A percentile compares a stretch with the other conserved stretches of the same genome.
These are phyloP conservation scores for Vanessa cardui DNA, from an alignment of 2,888 invertebrate genomes.

Conservation along the genomic window DNA sequence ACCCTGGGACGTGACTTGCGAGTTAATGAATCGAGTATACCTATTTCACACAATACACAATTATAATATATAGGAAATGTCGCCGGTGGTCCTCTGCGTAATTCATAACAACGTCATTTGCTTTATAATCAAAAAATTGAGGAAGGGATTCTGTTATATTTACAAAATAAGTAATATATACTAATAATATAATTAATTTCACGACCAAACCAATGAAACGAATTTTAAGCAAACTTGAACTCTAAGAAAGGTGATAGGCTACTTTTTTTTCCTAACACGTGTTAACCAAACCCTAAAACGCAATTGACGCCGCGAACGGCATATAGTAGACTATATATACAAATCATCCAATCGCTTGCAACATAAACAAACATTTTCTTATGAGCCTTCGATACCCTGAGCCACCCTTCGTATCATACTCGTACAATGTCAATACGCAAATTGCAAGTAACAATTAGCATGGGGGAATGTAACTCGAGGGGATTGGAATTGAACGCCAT, in stretches of 20 bases:
- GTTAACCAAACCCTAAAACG: no score
- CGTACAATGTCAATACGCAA: not conserved
- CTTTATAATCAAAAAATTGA: not conserved
- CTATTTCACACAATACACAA: conserved; percentile 46
- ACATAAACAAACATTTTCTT: not conserved
- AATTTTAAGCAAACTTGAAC: no score
- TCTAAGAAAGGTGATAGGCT: no score
- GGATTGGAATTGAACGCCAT: not conserved
- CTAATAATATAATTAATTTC: no score
- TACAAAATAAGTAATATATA: no score
- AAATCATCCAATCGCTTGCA: not conserved
- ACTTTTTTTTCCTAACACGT: no score
- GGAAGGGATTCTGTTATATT: not conserved
- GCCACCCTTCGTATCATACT: not conserved
- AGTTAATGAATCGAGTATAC: conserved; percentile 41
- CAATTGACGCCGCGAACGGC: no score
- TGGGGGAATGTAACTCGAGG: not conserved
- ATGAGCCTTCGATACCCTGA: not conserved
- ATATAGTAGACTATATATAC: no score
- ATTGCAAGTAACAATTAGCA: conserved; percentile 1
- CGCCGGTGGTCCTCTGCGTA: conserved; percentile 13
- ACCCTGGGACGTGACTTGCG: conserved; percentile 68
- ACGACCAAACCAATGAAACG: no score
- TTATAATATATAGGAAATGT: conserved; percentile 28
- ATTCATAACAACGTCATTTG: not conserved